phyloP scores from a whole-genome alignment of 2,888 invertebrate genomes.

The Rhabditoides inermis region DNA sequence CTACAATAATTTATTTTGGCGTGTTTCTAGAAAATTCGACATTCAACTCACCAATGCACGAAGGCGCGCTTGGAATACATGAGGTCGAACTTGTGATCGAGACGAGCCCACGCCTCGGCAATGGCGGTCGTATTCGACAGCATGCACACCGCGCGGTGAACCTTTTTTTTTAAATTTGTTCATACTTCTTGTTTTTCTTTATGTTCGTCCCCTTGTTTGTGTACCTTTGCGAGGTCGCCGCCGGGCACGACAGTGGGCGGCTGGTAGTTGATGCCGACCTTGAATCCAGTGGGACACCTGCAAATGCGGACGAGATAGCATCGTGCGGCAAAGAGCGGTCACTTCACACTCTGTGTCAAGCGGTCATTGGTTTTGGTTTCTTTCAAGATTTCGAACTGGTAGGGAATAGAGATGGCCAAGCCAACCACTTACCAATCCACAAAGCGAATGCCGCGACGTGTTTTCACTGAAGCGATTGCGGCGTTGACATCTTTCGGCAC shows the following conservation, averaged over 20 bases:
- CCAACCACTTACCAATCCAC: conserved; percentile 56
- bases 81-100: conserved; percentile 64
- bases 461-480: conserved; percentile 49
- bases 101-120: conserved; percentile 69
- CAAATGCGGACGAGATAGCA: no score
- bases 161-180: conserved; percentile 7
- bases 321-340: no score
- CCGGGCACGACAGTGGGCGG: conserved; percentile 75
- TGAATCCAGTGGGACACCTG: conserved; percentile 70
- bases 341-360: no score
- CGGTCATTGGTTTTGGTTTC: no score
- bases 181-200: background rate
- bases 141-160: conserved; percentile 68
- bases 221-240: conserved; percentile 66
- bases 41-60: conserved; percentile 33
- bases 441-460: conserved; percentile 61
- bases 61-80: conserved; percentile 38
- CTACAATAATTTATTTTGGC: no score
- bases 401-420: conserved; percentile 14
- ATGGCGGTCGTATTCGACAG: conserved; percentile 84
- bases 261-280: conserved; percentile 59
- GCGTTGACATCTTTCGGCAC: conserved; percentile 64
- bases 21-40: no score
- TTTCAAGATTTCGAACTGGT: no score
- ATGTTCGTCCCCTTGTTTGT: background rate